Evolutionary conservation across 2,888 invertebrate species (phyloP).

Genomic region (Acronicta aceris): DNA sequence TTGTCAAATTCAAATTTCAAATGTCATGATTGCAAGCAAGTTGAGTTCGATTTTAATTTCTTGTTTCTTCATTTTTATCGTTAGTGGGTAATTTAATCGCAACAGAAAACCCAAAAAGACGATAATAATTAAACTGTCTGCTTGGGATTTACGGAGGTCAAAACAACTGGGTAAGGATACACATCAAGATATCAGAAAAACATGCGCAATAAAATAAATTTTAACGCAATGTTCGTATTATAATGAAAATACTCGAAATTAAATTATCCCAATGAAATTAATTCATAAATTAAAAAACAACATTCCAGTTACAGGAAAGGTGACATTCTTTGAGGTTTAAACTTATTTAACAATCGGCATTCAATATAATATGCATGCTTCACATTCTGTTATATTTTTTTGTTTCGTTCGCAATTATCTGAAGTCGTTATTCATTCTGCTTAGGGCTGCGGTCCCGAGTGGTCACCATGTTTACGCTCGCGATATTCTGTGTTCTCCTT

Average conservation of each 20-base stretch:
- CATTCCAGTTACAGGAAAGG: background rate
- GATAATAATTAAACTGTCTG: background rate
- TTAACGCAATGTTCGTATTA: too few relatives aligned
- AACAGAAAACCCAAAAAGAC: too few relatives aligned
- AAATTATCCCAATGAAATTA: too few relatives aligned
- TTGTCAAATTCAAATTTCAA: too few relatives aligned
- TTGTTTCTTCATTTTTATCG: too few relatives aligned
- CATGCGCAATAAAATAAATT: background rate
- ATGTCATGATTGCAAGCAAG: too few relatives aligned
- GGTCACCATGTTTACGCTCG: conserved; percentile 68
- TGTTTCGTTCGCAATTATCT: conserved; percentile 6
- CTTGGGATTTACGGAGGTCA: background rate
- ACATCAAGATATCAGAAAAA: background rate
- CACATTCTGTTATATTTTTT: conserved; percentile 8
- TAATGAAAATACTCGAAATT: too few relatives aligned
- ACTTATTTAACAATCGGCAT: too few relatives aligned
- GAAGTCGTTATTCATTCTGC: conserved; percentile 60
- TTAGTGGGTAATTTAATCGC: too few relatives aligned
- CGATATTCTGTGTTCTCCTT: conserved; percentile 69
- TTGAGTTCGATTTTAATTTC: too few relatives aligned
- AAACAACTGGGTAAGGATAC: background rate
- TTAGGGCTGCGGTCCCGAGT: conserved; percentile 57
- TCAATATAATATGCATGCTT: background rate
- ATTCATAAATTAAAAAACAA: background rate
- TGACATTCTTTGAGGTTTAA: too few relatives aligned